These are phyloP conservation scores for Drosophila funebris DNA, from an alignment of 1,140 invertebrate species.

Conservation along the genomic window DNA sequence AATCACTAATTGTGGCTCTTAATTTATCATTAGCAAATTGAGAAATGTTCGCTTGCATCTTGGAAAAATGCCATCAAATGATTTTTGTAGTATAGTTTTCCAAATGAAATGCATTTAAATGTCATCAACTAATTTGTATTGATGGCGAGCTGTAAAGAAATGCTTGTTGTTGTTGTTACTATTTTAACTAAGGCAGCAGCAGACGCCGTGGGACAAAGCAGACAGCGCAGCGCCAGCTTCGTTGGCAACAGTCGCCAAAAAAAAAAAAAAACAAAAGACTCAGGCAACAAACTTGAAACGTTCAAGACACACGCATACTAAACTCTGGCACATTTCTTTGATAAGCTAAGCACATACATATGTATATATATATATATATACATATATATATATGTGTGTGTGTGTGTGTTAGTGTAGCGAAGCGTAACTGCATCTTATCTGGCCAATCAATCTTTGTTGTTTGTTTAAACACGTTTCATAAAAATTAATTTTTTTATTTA, in stretches of 20 bases:
- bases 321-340: conserved; percentile 70
- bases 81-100: background rate
- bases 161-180: conserved; percentile 25
- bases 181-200: conserved; percentile 12
- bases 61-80: background rate
- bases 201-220: conserved; percentile 36
- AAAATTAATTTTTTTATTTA: conserved; percentile 83
- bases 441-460: conserved; percentile 81
- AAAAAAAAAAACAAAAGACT: conserved; percentile 78
- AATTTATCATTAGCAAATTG: conserved; percentile 60
- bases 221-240: conserved; percentile 69
- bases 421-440: conserved; percentile 76
- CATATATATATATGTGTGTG: conserved; percentile 7
- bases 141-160: conserved; percentile 10
- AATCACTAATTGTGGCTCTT: conserved; percentile 59
- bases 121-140: conserved; percentile 7
- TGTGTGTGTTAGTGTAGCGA: conserved; percentile 41
- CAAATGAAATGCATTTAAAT: background rate
- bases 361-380: background rate
- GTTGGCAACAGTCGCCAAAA: conserved; percentile 64
- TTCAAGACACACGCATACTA: conserved; percentile 21
- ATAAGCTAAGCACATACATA: conserved; percentile 42
- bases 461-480: conserved; percentile 82
- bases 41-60: background rate
- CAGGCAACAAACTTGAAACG: conserved; percentile 69